Conservation (phyloP, 2,888 invertebrate genomes). For the Torymus tubicola region DNA sequence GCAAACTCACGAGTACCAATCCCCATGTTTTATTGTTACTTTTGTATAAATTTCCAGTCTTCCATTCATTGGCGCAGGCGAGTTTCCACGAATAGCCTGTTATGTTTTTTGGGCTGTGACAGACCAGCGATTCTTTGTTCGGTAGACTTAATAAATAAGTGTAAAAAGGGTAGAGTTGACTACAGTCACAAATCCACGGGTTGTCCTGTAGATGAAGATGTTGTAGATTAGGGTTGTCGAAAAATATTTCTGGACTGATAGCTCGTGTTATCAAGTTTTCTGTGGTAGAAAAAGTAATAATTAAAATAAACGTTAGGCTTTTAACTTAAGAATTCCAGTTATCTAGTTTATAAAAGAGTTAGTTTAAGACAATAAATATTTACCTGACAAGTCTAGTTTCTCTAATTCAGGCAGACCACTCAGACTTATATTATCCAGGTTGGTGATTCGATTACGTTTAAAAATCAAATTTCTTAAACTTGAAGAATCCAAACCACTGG, state of each 20-base stretch:
- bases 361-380: background rate
- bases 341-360: no score
- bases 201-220: conserved; percentile 83
- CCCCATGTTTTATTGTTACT: conserved; percentile 66
- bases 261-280: conserved; percentile 84
- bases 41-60: conserved; percentile 35
- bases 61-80: conserved; percentile 83
- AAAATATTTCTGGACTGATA: conserved; percentile 80
- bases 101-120: conserved; percentile 81
- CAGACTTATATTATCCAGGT: conserved; percentile 82
- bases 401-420: conserved; percentile 80
- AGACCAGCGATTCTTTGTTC: conserved; percentile 79
- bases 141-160: conserved; percentile 80
- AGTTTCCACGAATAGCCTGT: conserved; percentile 84
- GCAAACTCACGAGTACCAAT: conserved; percentile 65
- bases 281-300: conserved; percentile 45
- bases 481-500: conserved; percentile 80
- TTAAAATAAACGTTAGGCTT: no score
- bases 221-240: conserved; percentile 79
- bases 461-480: conserved; percentile 80
- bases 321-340: no score
- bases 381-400: conserved; percentile 79
- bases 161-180: conserved; percentile 81
- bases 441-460: conserved; percentile 80
- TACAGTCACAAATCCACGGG: conserved; percentile 85